Evolutionary conservation across 2,797 vertebrate genomes (phyloP).

Genomic region (Vultur gryphus): DNA sequence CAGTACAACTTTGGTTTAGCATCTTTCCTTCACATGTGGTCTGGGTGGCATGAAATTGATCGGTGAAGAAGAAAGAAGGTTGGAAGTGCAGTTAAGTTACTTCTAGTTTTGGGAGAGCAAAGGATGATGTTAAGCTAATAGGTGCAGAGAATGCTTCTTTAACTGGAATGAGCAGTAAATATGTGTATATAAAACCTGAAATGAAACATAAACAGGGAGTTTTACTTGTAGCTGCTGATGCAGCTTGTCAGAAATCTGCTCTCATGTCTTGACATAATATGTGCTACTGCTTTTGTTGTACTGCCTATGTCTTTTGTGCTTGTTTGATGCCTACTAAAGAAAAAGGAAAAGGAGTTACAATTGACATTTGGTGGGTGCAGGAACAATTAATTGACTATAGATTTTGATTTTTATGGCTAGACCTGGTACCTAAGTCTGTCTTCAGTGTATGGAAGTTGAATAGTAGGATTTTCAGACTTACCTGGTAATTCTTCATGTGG

Average conservation of each 20-base stretch:
- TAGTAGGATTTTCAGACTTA: neutral
- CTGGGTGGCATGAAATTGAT: neutral
- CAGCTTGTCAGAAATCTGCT: neutral
- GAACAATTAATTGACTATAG: neutral
- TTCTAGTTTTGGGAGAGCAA: neutral
- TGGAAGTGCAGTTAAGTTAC: neutral
- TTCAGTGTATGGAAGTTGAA: neutral
- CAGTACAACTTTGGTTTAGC: neutral
- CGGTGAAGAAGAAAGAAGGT: neutral
- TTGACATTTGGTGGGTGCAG: neutral
- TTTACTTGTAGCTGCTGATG: neutral
- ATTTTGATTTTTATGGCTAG: neutral
- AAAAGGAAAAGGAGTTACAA: neutral
- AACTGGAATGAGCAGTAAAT: neutral
- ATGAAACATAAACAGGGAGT: neutral
- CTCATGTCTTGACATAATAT: fast-evolving
- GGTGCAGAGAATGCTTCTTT: neutral
- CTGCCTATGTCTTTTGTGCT: neutral
- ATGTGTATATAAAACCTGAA: neutral
- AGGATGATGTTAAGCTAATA: neutral
- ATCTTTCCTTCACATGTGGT: neutral
- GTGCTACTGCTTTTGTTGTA: neutral
- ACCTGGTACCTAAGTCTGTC: neutral
- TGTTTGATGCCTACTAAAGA: neutral
- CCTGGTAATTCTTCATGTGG: neutral